phyloP scores from a whole-genome alignment of 2,888 invertebrate species.

The Hofmannophila pseudospretella region DNA sequence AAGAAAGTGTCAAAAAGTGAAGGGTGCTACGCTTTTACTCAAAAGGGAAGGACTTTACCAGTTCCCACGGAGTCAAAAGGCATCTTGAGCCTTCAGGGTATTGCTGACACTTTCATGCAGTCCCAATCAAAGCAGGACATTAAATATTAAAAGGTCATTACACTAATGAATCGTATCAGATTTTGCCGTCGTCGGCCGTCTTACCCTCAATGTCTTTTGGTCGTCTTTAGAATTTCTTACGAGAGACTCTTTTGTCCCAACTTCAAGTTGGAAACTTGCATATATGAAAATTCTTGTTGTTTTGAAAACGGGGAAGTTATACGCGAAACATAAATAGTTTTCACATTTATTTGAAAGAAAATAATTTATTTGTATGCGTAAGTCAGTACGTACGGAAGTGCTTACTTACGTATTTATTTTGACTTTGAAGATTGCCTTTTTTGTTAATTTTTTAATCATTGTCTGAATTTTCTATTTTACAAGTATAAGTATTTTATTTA shows the following conservation, averaged over 20 bases:
- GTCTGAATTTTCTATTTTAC: too few relatives aligned
- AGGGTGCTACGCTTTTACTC: slow-evolving; percentile 27
- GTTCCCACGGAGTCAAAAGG: slow-evolving; percentile 36
- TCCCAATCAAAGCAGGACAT: slow-evolving; percentile 67
- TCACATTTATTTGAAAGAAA: too few relatives aligned
- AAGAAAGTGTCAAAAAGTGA: slow-evolving; percentile 22
- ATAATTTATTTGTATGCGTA: too few relatives aligned
- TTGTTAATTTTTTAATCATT: too few relatives aligned
- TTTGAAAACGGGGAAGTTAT: slow-evolving; percentile 5
- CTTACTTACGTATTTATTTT: too few relatives aligned
- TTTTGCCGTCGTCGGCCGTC: slow-evolving; percentile 51
- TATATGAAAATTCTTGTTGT: slow-evolving; percentile 24
- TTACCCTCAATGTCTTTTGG: slow-evolving; percentile 57
- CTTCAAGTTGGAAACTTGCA: slow-evolving; percentile 34
- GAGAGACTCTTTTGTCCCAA: slow-evolving; percentile 45
- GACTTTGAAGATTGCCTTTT: too few relatives aligned
- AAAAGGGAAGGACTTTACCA: slow-evolving; percentile 31
- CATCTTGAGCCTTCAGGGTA: slow-evolving; percentile 33
- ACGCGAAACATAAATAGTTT: too few relatives aligned
- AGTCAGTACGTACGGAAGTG: too few relatives aligned
- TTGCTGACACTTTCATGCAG: slow-evolving; percentile 58
- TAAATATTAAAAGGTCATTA: slow-evolving; percentile 76
- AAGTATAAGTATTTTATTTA: too few relatives aligned
- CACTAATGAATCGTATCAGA: slow-evolving; percentile 78
- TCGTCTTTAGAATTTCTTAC: slow-evolving; percentile 48